Evolutionary conservation across 2,888 invertebrate genomes (phyloP).

Genomic region (Ellobium chinense): DNA sequence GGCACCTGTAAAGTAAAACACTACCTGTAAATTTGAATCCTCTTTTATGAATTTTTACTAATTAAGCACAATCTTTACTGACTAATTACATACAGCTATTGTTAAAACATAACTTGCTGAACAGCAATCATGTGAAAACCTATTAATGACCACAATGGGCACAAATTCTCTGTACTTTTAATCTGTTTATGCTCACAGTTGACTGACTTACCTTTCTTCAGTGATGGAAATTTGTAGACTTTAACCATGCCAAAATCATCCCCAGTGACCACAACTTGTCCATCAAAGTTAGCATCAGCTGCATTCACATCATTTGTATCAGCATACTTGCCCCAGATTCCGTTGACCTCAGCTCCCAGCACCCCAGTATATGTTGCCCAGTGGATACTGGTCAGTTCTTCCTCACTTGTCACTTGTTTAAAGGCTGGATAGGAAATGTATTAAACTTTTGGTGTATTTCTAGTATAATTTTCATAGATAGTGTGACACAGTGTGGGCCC

Average conservation of each 20-base stretch:
- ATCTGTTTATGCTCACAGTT: no score
- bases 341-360: constrained; percentile 77
- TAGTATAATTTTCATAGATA: no score
- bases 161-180: no score
- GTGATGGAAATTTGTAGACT: constrained; percentile 77
- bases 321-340: constrained; percentile 79
- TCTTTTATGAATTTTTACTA: background rate
- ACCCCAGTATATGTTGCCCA: constrained; percentile 78
- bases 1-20: constrained; percentile 71
- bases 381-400: constrained; percentile 74
- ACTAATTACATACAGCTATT: background rate
- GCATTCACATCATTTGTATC: constrained; percentile 79
- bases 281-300: constrained; percentile 74
- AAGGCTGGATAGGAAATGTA: no score
- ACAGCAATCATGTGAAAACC: no score
- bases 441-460: no score
- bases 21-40: no score
- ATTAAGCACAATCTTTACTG: no score
- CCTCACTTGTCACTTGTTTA: constrained; percentile 76
- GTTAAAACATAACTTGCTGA: no score
- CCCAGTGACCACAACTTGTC: constrained; percentile 75
- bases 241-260: constrained; percentile 79
- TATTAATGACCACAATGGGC: no score
- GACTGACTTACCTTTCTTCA: constrained; percentile 78
- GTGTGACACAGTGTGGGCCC: no score